These are phyloP conservation scores for Ophthalmolycus amberensis DNA, from an alignment of 2,113 vertebrate species.

Conservation along the genomic window DNA sequence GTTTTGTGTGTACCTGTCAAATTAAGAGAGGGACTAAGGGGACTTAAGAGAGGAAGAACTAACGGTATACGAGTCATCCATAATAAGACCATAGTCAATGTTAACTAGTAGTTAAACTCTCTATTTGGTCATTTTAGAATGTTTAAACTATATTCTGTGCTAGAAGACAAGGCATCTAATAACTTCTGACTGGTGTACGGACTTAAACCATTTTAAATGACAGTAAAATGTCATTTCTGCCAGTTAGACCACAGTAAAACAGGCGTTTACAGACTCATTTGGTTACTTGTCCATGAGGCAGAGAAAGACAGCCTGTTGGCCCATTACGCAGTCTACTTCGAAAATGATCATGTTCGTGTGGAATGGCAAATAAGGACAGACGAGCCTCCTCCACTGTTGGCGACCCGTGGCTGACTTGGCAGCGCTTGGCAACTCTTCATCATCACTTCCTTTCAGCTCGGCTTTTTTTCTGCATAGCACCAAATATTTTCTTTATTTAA, in stretches of 20 bases:
- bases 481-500: slow-evolving; percentile 15
- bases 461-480: not conserved
- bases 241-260: slow-evolving; percentile 1
- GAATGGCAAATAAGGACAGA: slow-evolving; percentile 45
- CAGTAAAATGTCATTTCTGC: slow-evolving; percentile 21
- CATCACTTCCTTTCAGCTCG: slow-evolving; percentile 28
- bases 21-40: slow-evolving; percentile 6
- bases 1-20: slow-evolving; percentile 30
- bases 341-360: slow-evolving; percentile 41
- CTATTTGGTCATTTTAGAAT: not conserved
- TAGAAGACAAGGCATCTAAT: not conserved
- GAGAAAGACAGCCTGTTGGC: slow-evolving; percentile 32
- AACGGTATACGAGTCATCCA: not conserved
- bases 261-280: slow-evolving; percentile 33
- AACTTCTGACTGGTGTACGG: slow-evolving; percentile 6
- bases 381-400: slow-evolving; percentile 58
- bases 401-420: slow-evolving; percentile 53
- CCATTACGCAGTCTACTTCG: slow-evolving; percentile 26
- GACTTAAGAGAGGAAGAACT: slow-evolving; percentile 3
- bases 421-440: slow-evolving; percentile 32
- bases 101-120: not conserved
- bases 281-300: slow-evolving; percentile 42
- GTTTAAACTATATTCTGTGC: not conserved
- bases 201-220: not conserved
- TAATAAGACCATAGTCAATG: not conserved